Percentiles rank a stretch among this genome's conserved stretches.
phyloP scores from a whole-genome alignment of 2,888 invertebrate genomes.

The Cerastis rubricosa region DNA sequence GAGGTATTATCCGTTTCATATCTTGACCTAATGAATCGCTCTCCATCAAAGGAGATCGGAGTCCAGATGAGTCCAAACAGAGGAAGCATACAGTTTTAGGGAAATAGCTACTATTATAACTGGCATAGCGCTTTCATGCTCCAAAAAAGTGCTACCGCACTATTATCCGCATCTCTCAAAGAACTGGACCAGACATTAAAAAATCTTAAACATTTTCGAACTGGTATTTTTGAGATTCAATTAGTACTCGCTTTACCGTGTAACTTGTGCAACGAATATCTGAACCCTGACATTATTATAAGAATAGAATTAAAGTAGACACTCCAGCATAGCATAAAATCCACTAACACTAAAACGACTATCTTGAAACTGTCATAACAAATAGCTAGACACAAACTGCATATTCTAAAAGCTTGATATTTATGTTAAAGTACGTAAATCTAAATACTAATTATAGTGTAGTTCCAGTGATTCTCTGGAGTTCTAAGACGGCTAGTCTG shows the following conservation, averaged over 20 bases:
- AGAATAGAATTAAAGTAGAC: not conserved
- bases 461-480: not conserved
- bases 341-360: not conserved
- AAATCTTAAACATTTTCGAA: not conserved
- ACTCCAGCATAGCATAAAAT: slow-evolving; percentile 3
- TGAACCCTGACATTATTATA: not conserved
- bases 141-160: no score
- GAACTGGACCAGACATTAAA: not conserved
- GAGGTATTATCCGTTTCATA: not conserved
- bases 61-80: no score
- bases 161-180: no score
- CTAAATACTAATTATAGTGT: slow-evolving; percentile 12
- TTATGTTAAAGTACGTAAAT: not conserved
- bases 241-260: not conserved
- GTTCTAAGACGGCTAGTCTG: slow-evolving; percentile 7
- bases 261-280: not conserved
- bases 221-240: not conserved
- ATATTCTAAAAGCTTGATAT: slow-evolving; percentile 7
- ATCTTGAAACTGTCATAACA: not conserved
- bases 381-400: not conserved
- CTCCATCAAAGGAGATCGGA: no score
- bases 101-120: no score
- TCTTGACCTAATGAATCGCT: not conserved
- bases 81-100: no score
- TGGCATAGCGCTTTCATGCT: no score